These are phyloP conservation scores for Sinelater perroti DNA, from an alignment of 2,888 invertebrate genomes.

Conservation along the genomic window DNA sequence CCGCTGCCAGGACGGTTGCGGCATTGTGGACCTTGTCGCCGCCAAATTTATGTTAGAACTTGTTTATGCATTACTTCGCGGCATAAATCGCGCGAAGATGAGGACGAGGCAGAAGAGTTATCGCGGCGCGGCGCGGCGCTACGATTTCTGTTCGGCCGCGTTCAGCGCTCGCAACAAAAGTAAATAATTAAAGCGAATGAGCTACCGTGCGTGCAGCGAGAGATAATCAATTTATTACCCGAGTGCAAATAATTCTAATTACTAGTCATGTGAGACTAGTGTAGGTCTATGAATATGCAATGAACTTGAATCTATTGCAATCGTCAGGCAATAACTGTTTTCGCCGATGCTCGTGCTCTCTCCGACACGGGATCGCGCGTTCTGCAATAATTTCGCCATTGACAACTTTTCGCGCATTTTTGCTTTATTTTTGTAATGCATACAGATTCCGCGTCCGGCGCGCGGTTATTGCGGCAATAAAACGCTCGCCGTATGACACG, in stretches of 20 bases:
- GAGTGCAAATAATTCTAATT: constrained; percentile 58
- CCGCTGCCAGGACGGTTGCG: not conserved
- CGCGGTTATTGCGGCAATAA: constrained; percentile 41
- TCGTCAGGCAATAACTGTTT: constrained; percentile 56
- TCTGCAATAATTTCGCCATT: constrained; percentile 26
- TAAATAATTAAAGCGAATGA: constrained; percentile 21
- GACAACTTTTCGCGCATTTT: constrained; percentile 25
- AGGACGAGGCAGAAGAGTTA: too few species aligned
- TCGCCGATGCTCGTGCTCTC: constrained; percentile 12
- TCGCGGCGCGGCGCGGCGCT: constrained; percentile 1
- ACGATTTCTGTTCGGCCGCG: constrained; percentile 8
- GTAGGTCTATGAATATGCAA: constrained; percentile 60
- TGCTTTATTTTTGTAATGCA: constrained; percentile 23
- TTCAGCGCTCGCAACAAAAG: constrained; percentile 10
- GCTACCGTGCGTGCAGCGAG: constrained; percentile 46
- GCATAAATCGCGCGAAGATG: too few species aligned
- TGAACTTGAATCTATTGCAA: constrained; percentile 57
- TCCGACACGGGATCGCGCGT: constrained; percentile 1
- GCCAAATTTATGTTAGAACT: too few species aligned
- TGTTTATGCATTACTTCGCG: too few species aligned
- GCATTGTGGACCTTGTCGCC: not conserved
- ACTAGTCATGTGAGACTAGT: constrained; percentile 56
- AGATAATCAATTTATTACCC: constrained; percentile 56
- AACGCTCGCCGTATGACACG: constrained; percentile 46
- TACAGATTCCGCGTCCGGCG: constrained; percentile 18